Base-by-base conservation (phyloP, 2,113 vertebrate species). In the Orthonyx spaldingii region DNA sequence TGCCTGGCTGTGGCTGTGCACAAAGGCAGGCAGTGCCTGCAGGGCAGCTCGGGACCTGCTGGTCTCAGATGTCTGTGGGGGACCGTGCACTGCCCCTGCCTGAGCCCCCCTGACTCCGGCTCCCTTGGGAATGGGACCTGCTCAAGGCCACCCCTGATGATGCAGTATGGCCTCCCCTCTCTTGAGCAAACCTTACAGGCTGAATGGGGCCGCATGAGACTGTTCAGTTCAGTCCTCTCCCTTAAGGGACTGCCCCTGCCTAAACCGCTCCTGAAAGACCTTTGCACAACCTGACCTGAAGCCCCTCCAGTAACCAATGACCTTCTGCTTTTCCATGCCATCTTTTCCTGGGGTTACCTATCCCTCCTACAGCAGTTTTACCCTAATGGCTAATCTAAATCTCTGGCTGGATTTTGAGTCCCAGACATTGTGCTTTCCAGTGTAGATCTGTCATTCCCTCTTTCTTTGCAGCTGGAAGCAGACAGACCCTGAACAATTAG, bases 401-500 rank as follows among this genome's bases (percentile, higher is more conserved):
- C 42, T 63, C 39, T 90, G 4, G 11, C 33, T 84, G 35, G 72
- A 59, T 84, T 93, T 80, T 77, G 84, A 74, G 19, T 9, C 17
- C 10, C 56, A 77, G 46, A 74, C 26, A 33, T 3, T 26, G 42
- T 2, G 3, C 50, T 80, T 93, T 70, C 68, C 47, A 30, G 39
- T 7, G 5, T 4, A 63, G 47, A 87, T 35, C 32, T 26, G 19
- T 41, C 5, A n/a, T 37, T 95, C 44, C 37, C 42, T 27, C 52
- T 59, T 84, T 57, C 71, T 63, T 32, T 74, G 64, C 89, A 95
- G 44, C 56, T 89, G 80, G 89, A 92, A 94, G 60, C 65, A 94
- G 82, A 71, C 33, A 92, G 90, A 90, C 44, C 76, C 90, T 59
- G 65, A 92, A 89, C 93, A 92, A 96, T 71, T 84, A 71, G 65